These are phyloP conservation scores for Entomobrya multifasciata DNA, from an alignment of 2,888 invertebrate species.

Conservation along the genomic window DNA sequence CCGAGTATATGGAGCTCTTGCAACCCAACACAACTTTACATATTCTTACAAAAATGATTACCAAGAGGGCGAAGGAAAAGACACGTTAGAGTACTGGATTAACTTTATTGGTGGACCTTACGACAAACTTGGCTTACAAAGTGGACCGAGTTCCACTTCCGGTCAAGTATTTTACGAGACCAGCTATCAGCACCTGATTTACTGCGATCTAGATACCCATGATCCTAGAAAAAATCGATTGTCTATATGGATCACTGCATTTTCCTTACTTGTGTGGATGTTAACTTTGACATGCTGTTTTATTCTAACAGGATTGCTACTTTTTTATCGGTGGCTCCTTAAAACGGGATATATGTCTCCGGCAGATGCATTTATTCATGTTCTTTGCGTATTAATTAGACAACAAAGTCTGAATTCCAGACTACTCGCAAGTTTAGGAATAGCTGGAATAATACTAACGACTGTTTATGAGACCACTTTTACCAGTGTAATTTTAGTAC, in stretches of 20 bases:
- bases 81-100: conserved; percentile 20
- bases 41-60: conserved; percentile 12
- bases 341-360: neutral
- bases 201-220: neutral
- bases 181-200: neutral
- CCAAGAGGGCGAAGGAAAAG: conserved; percentile 9
- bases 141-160: conserved; percentile 27
- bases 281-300: neutral
- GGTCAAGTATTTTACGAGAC: conserved; percentile 9
- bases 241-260: neutral
- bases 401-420: conserved; percentile 19
- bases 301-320: neutral
- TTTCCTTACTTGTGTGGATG: neutral
- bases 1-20: conserved; percentile 15
- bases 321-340: too few species aligned
- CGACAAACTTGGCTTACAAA: conserved; percentile 39
- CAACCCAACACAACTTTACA: conserved; percentile 16
- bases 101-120: conserved; percentile 43
- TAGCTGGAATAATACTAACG: conserved; percentile 8
- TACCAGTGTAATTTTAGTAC: conserved; percentile 22
- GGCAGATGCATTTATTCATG: neutral
- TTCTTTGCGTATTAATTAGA: neutral
- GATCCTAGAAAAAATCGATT: neutral
- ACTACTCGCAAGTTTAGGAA: neutral
- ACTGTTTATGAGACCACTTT: conserved; percentile 36